Percentiles rank a stretch among this genome's conserved stretches.
phyloP scores from a whole-genome alignment of 2,113 vertebrate species.

The Tretioscincus oriximinensis region DNA sequence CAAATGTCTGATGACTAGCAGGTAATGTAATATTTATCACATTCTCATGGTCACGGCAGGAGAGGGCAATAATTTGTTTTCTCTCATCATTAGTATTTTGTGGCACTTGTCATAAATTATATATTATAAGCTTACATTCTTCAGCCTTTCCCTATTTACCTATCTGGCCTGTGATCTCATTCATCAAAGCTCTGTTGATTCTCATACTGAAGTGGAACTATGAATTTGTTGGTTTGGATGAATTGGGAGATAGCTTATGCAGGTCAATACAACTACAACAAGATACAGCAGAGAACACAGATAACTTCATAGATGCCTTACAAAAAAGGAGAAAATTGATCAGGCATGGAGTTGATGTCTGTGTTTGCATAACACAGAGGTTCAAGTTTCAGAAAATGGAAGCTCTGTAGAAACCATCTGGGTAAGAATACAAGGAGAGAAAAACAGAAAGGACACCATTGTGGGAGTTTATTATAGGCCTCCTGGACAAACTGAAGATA shows the following conservation, averaged over 20 bases:
- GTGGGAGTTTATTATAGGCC: no score
- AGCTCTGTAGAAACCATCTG: no score
- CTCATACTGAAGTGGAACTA: slow-evolving; percentile 41
- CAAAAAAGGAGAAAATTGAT: no score
- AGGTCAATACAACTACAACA: neutral
- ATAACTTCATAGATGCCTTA: neutral
- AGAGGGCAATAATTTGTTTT: slow-evolving; percentile 69
- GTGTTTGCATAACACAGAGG: no score
- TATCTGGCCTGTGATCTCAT: slow-evolving; percentile 59
- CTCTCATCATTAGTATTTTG: slow-evolving; percentile 57
- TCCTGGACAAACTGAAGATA: no score
- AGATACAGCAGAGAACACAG: neutral
- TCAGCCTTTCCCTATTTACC: slow-evolving; percentile 62
- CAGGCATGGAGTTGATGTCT: no score
- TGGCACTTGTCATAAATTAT: slow-evolving; percentile 65
- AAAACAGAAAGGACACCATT: no score
- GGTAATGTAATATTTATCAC: slow-evolving; percentile 73
- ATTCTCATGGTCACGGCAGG: slow-evolving; percentile 65
- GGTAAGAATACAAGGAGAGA: no score
- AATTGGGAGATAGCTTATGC: slow-evolving; percentile 44
- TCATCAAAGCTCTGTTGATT: slow-evolving; percentile 48
- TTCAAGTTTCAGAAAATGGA: no score
- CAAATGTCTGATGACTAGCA: slow-evolving; percentile 69
- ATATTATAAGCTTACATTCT: slow-evolving; percentile 50
- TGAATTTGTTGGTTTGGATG: slow-evolving; percentile 55